These are phyloP conservation scores for Beris chalybata DNA, from an alignment of 2,888 invertebrate species.

Conservation along the genomic window DNA sequence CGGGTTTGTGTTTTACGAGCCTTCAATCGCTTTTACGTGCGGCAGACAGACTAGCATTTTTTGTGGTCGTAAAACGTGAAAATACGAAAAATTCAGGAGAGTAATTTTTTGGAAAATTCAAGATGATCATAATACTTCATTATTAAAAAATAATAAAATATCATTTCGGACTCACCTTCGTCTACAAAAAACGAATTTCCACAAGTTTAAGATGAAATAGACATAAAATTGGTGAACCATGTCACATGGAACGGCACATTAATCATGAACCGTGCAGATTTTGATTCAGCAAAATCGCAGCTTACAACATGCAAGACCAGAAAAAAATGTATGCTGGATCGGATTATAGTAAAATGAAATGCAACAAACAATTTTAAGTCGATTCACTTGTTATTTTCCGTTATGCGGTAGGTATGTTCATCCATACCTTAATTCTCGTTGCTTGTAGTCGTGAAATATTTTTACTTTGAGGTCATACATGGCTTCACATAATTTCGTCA, in stretches of 20 bases:
- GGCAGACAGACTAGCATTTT: no score
- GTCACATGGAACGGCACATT: constrained; percentile 33
- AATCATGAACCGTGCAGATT: constrained; percentile 14
- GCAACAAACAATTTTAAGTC: constrained; percentile 22
- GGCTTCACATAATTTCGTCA: constrained; percentile 8
- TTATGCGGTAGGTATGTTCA: constrained; percentile 24
- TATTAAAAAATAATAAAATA: no score
- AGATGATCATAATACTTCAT: no score
- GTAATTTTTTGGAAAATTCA: no score
- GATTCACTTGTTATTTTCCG: constrained; percentile 30
- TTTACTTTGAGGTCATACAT: constrained; percentile 19
- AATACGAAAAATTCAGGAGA: no score
- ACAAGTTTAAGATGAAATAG: constrained; percentile 6
- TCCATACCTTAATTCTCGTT: background rate
- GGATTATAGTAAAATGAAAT: constrained; percentile 8
- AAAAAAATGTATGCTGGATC: no score
- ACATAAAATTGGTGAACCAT: constrained; percentile 31
- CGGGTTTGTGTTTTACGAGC: no score
- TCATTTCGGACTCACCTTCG: no score
- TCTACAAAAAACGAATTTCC: no score
- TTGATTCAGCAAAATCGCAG: no score
- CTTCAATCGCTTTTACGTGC: no score
- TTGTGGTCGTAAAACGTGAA: no score
- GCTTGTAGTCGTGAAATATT: background rate
- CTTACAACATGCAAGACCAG: background rate